A percentile compares a stretch with the other conserved stretches of the same genome.
Conservation (phyloP, 2,113 vertebrate species). For the Trematocara nigrifrons region DNA sequence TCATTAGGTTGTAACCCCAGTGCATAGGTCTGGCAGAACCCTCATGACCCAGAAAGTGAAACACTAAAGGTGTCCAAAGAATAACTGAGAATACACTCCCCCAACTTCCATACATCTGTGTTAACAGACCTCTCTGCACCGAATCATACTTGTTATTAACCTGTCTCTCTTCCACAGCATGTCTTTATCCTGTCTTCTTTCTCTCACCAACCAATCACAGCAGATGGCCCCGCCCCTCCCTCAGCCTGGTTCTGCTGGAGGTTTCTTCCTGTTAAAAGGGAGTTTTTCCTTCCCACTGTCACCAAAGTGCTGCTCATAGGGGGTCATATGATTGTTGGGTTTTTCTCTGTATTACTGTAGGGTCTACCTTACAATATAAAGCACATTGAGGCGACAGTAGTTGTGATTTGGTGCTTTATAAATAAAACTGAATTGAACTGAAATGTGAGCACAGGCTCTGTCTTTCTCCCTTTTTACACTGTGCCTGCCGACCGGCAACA, state of each 20-base stretch:
- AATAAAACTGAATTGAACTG: background rate
- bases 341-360: background rate
- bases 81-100: background rate
- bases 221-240: background rate
- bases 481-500: background rate
- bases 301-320: rapidly evolving
- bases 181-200: background rate
- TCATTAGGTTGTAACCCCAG: background rate
- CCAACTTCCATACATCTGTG: background rate
- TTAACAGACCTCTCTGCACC: background rate
- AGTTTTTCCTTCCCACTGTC: background rate
- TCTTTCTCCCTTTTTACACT: background rate
- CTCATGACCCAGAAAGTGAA: background rate
- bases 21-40: background rate
- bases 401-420: background rate
- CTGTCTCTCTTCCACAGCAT: rapidly evolving
- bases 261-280: background rate
- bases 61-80: background rate
- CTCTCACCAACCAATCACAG: rapidly evolving
- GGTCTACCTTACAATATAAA: background rate
- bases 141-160: background rate
- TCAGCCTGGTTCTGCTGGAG: rapidly evolving
- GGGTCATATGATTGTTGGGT: background rate
- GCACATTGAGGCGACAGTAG: background rate
- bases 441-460: background rate